Percentiles rank a stretch among this genome's conserved stretches.
These are phyloP conservation scores for Gibbula magus DNA, from an alignment of 2,888 invertebrate species.

Conservation along the genomic window DNA sequence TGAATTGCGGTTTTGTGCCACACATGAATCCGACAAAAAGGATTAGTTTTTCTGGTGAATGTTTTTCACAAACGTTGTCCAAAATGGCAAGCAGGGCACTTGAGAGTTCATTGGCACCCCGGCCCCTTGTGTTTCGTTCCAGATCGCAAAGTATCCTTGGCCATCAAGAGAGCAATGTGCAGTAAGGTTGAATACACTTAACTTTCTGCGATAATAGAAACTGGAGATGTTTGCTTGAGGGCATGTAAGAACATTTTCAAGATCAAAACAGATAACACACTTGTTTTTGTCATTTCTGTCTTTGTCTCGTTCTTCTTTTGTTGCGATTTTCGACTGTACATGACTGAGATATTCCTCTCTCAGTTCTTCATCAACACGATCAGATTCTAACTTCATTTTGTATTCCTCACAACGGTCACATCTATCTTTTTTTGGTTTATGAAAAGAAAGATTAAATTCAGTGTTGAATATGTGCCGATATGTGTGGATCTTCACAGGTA, in stretches of 20 bases:
- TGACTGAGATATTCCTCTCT: too few species aligned
- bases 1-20: conserved; percentile 39
- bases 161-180: conserved; percentile 35
- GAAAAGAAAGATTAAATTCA: too few species aligned
- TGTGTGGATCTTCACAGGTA: too few species aligned
- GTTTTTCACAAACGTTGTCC: neutral
- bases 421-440: too few species aligned
- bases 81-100: conserved; percentile 28
- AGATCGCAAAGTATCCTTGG: conserved; percentile 36
- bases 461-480: too few species aligned
- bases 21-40: conserved; percentile 37
- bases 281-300: too few species aligned
- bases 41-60: conserved; percentile 19
- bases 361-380: too few species aligned
- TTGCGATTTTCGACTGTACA: too few species aligned
- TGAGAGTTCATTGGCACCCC: conserved; percentile 31
- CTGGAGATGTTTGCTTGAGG: conserved; percentile 11
- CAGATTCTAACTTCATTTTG: too few species aligned
- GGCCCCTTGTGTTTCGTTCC: conserved; percentile 17
- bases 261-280: neutral
- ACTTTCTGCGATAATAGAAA: conserved; percentile 25
- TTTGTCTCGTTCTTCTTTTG: too few species aligned
- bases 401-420: too few species aligned
- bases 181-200: conserved; percentile 42
- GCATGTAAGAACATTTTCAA: conserved; percentile 12